These are phyloP conservation scores for Coptotermes formosanus DNA, from an alignment of 1,140 invertebrate genomes.

Conservation along the genomic window DNA sequence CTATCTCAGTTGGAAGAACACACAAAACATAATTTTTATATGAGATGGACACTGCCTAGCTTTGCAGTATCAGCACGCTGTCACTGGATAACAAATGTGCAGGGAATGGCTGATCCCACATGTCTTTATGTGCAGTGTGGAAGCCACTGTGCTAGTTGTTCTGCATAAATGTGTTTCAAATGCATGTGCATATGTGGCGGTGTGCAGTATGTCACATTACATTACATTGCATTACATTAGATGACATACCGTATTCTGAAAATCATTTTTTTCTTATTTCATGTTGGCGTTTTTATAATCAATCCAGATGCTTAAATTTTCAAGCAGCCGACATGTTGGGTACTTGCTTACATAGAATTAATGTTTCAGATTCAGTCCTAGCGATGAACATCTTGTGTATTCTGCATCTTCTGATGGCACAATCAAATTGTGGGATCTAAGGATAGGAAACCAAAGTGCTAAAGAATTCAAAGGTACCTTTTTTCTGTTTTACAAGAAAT, in stretches of 20 bases:
- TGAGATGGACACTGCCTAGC: too few species aligned
- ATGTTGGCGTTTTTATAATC: not conserved
- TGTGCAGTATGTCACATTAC: not conserved
- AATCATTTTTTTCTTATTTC: too few species aligned
- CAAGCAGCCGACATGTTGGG: not conserved
- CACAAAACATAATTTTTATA: too few species aligned
- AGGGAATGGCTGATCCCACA: too few species aligned
- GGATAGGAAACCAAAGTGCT: slow-evolving; percentile 54
- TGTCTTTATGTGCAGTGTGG: too few species aligned
- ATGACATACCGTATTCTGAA: not conserved
- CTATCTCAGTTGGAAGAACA: too few species aligned
- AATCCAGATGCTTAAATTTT: not conserved
- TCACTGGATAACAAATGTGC: too few species aligned
- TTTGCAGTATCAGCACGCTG: too few species aligned
- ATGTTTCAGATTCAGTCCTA: slow-evolving; percentile 41
- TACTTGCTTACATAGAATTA: not conserved
- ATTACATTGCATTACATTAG: not conserved
- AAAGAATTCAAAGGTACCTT: slow-evolving; percentile 58
- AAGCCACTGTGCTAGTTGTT: too few species aligned
- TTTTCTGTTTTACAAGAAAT: not conserved
- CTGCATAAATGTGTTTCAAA: not conserved
- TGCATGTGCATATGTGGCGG: not conserved
- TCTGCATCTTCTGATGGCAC: slow-evolving; percentile 57
- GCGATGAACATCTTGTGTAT: slow-evolving; percentile 61
- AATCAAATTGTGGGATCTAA: slow-evolving; percentile 64